Evolutionary conservation across 2,113 vertebrate genomes (phyloP).

Genomic region (Poeciliopsis prolifica): DNA sequence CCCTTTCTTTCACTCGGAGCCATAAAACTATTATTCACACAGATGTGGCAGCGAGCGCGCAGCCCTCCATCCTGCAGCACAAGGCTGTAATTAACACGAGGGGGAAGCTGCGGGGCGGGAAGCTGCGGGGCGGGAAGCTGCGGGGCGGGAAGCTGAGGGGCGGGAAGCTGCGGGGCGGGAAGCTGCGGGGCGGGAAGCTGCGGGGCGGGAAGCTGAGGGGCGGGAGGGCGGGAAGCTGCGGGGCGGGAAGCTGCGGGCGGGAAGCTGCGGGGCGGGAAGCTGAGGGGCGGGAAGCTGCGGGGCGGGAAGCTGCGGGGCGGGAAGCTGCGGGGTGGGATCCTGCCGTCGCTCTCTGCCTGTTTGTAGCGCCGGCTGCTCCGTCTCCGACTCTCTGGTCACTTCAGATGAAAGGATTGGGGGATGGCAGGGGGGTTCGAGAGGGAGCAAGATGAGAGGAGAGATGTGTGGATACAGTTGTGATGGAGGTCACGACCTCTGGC

Average conservation of each 20-base stretch:
- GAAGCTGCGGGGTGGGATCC: constrained; percentile 18
- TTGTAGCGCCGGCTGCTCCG: constrained; percentile 19
- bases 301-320: too few relatives aligned
- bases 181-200: too few relatives aligned
- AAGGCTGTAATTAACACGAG: constrained; percentile 45
- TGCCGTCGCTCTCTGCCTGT: constrained; percentile 36
- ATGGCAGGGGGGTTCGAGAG: background rate
- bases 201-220: too few relatives aligned
- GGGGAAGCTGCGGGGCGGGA: constrained; percentile 5
- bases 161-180: constrained; percentile 2
- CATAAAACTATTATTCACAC: constrained; percentile 31
- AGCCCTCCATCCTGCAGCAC: constrained; percentile 21
- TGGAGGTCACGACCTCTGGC: constrained; percentile 45
- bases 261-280: too few relatives aligned
- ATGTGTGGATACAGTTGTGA: constrained; percentile 18
- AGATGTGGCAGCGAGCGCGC: background rate
- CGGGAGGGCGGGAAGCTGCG: too few relatives aligned
- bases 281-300: too few relatives aligned
- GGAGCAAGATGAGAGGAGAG: constrained; percentile 6
- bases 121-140: background rate
- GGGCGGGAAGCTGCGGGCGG: too few relatives aligned
- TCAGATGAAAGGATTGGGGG: constrained; percentile 22
- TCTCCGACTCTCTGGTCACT: constrained; percentile 26
- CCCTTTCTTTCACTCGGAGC: constrained; percentile 2
- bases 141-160: constrained; percentile 1